phyloP scores from a whole-genome alignment of 2,888 invertebrate genomes.

The Steinernema carpocapsae region DNA sequence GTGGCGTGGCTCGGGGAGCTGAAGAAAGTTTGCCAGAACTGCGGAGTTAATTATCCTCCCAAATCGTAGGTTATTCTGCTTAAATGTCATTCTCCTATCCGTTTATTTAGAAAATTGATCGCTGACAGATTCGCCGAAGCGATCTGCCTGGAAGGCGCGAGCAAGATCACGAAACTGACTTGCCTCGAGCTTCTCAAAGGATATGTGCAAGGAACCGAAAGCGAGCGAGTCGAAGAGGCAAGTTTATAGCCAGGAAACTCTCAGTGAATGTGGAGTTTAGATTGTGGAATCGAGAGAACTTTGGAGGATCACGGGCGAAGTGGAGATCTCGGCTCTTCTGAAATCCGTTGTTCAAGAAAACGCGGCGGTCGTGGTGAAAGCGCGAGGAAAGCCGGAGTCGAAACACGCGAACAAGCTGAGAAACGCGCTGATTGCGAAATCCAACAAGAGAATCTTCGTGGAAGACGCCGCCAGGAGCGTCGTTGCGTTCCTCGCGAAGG shows the following conservation, averaged over 20 bases:
- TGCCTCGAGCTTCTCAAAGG: constrained; percentile 48
- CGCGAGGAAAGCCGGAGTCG: constrained; percentile 35
- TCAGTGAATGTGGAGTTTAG: constrained; percentile 21
- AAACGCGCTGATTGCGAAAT: constrained; percentile 48
- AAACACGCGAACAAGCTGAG: constrained; percentile 53
- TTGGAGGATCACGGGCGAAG: constrained; percentile 44
- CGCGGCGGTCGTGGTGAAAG: constrained; percentile 35
- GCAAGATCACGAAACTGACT: constrained; percentile 46
- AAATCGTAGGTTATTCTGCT: constrained; percentile 13
- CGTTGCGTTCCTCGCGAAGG: neutral
- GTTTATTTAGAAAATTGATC: neutral
- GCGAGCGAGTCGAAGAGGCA: constrained; percentile 30
- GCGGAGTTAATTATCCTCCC: constrained; percentile 26
- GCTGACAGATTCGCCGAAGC: constrained; percentile 11
- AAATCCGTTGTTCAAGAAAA: constrained; percentile 25
- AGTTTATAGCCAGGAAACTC: neutral
- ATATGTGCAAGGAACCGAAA: constrained; percentile 41
- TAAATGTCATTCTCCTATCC: neutral
- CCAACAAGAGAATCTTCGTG: constrained; percentile 53
- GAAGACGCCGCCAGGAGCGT: constrained; percentile 47
- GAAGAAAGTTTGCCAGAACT: constrained; percentile 35
- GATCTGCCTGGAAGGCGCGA: constrained; percentile 34
- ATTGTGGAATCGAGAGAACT: constrained; percentile 40
- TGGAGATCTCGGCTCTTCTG: constrained; percentile 25
- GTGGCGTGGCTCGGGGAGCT: constrained; percentile 24